These are phyloP conservation scores for Astreopora myriophthalma DNA, from an alignment of 64 coral and sea anemone species.

Conservation along the genomic window DNA sequence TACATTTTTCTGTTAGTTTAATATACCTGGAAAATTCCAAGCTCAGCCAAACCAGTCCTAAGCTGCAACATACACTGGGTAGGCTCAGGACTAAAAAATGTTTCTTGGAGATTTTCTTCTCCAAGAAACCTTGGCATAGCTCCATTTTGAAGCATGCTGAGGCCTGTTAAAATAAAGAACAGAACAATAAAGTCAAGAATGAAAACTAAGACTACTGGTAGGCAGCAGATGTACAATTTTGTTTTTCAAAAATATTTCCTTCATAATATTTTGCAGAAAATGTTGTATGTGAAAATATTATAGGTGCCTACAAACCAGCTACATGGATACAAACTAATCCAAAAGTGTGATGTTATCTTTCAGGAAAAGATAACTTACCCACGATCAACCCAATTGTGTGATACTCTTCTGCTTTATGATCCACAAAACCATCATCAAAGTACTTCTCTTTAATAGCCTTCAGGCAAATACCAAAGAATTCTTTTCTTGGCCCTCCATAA, in stretches of 20 bases:
- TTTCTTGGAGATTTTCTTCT: not conserved
- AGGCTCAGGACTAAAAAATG: not conserved
- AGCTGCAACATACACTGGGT: not conserved
- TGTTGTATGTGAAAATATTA: no score
- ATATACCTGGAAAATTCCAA: not conserved
- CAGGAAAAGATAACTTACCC: no score
- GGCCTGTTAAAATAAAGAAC: not conserved
- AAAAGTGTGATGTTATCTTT: no score
- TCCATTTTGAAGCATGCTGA: not conserved
- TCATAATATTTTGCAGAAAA: no score
- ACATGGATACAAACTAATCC: no score
- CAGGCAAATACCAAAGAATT: not conserved
- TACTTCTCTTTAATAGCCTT: not conserved
- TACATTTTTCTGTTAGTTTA: no score
- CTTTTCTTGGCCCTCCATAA: not conserved
- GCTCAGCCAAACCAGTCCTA: not conserved
- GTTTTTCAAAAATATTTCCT: not conserved
- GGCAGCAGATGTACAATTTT: not conserved
- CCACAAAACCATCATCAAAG: not conserved
- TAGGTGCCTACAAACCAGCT: no score
- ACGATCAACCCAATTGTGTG: no score
- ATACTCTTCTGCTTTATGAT: no score
- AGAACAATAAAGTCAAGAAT: no score
- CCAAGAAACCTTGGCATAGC: not conserved
- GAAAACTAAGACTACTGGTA: no score